These are phyloP conservation scores for Eubasilissa regina DNA, from an alignment of 1,140 invertebrate species.

Conservation along the genomic window DNA sequence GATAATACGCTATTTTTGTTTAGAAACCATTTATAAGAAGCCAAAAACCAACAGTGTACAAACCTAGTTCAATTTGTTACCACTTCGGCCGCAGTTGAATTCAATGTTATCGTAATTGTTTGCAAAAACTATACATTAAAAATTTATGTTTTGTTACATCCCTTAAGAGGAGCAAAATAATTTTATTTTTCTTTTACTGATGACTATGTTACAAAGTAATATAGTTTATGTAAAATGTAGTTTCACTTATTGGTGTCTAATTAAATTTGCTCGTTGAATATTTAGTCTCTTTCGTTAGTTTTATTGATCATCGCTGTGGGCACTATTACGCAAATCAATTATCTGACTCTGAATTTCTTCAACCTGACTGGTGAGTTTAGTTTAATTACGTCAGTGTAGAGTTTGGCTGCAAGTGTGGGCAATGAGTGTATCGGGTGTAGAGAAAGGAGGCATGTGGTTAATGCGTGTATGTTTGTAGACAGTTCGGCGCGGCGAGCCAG, in stretches of 20 bases:
- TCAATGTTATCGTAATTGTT: no score
- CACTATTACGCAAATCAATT: background rate
- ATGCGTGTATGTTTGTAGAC: constrained; percentile 80
- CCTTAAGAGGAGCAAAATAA: no score
- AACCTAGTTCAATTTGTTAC: no score
- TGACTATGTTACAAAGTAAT: no score
- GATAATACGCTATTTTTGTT: no score
- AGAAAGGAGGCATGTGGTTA: constrained; percentile 62
- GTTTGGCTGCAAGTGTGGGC: background rate
- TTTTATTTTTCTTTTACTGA: no score
- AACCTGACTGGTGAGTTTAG: background rate
- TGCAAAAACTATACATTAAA: no score
- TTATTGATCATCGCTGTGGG: background rate
- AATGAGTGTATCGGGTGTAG: background rate
- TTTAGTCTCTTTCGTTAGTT: background rate
- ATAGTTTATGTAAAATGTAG: no score
- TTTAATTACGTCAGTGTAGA: background rate
- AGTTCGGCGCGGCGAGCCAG: constrained; percentile 84
- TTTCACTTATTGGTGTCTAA: background rate
- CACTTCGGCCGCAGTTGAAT: no score
- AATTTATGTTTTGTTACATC: no score
- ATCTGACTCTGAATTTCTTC: background rate
- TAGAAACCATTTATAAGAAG: no score
- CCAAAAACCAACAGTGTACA: no score
- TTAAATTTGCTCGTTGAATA: background rate